Base-by-base conservation (phyloP, 2,797 vertebrate genomes). In the Paramormyrops hopkinsi region DNA sequence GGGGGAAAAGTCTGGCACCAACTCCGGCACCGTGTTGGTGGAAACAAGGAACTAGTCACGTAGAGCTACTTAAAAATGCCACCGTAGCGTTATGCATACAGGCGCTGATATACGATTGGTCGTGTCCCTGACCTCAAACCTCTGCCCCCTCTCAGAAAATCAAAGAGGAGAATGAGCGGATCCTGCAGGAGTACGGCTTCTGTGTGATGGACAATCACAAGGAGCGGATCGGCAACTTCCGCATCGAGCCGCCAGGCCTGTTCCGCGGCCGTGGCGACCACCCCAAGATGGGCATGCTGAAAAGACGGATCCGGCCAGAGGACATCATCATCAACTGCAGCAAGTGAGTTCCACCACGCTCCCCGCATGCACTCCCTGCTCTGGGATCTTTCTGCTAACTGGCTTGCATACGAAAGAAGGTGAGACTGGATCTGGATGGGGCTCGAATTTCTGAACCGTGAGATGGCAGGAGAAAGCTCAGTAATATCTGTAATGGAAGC, bases 311-410 rank as follows among this genome's bases (percentile, higher is more conserved):
- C 92, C 95, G 97, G 95, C 97, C 98, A 0, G 95, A 98, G 90
- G 96, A 99, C 92, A 97, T 99, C 92, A 98, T 99, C 92, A 99
- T 99, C 88, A 99, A 99, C 95, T 99, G 98, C 92, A 99, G 98
- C 97, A 99, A 98, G 98, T 99, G 93, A 93, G 97, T 92, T 33
- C 53, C 19, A 76, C 65, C 22, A 12, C 22, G 25, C 22, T 65
- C 25, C 59, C 59, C 3, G 29, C 11, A 5, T 25, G 12, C 4
- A 2, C 12, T 37, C 29, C 29, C 2, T 17, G 5, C 29, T 73
- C 5, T 33, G 29, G 12, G 65, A 5, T 37, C 29, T 33, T 46
- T 22, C 9, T 48, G 79, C 19, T n/a, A 44, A 82, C 41, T n/a
- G 79, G 76, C 41, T 46, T 9, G 29, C 76, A 2, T 82, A 1